Evolutionary conservation across 2,113 vertebrate genomes (phyloP).

Genomic region (Epinephelus lanceolatus): DNA sequence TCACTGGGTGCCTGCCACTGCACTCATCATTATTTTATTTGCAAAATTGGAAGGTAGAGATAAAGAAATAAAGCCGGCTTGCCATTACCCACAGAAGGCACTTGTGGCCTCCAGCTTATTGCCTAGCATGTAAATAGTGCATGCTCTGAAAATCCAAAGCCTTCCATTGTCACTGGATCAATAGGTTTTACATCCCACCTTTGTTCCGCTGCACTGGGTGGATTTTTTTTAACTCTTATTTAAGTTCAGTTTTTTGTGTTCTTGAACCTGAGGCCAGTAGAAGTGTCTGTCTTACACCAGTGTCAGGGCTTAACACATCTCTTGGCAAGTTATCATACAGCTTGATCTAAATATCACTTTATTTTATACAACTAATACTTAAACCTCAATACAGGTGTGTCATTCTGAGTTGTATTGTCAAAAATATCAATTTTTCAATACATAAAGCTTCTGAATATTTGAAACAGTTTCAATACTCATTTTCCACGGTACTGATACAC

Average conservation of each 20-base stretch:
- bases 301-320: neutral
- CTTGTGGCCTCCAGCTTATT: constrained; percentile 74
- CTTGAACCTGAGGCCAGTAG: neutral
- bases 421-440: no score
- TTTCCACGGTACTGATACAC: no score
- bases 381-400: neutral
- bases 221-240: constrained; percentile 5
- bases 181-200: constrained; percentile 48
- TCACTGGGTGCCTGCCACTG: constrained; percentile 66
- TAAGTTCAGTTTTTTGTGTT: neutral
- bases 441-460: no score
- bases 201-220: constrained; percentile 4
- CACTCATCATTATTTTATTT: constrained; percentile 81
- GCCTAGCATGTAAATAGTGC: constrained; percentile 56
- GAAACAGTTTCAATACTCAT: no score
- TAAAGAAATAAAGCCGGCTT: constrained; percentile 76
- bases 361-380: neutral
- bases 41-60: constrained; percentile 78
- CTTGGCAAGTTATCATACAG: neutral
- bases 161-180: constrained; percentile 60
- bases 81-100: constrained; percentile 64
- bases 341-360: neutral
- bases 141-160: constrained; percentile 54
- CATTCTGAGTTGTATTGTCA: neutral
- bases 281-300: neutral